Percentiles rank a stretch among this genome's conserved stretches.
Conservation (phyloP, 2,113 vertebrate species). For the Gopherus flavomarginatus region DNA sequence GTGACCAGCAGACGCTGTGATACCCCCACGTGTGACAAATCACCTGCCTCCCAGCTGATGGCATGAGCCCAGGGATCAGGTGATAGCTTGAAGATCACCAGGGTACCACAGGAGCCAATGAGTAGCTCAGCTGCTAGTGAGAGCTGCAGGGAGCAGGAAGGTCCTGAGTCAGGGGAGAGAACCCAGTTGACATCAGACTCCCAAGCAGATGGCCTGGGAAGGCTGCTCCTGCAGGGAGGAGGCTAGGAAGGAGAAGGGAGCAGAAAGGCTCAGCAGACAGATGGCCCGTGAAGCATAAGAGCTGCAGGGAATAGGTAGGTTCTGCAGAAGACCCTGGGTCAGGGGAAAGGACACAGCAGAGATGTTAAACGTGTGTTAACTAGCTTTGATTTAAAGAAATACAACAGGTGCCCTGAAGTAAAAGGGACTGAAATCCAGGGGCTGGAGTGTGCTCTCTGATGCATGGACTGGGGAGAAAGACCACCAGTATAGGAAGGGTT, state of each 20-base stretch:
- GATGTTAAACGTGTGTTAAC: background rate
- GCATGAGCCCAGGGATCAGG: background rate
- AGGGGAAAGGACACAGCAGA: background rate
- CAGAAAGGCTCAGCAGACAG: background rate
- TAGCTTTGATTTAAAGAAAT: too few relatives aligned
- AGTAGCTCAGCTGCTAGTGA: too few relatives aligned
- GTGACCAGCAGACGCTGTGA: too few relatives aligned
- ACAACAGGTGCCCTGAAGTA: background rate
- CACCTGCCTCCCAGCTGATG: background rate
- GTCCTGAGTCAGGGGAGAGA: background rate
- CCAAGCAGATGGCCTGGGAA: too few relatives aligned
- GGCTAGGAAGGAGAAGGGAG: background rate
- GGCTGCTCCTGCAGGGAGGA: background rate
- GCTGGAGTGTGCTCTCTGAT: background rate
- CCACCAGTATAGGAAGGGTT: accelerated
- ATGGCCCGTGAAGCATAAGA: accelerated
- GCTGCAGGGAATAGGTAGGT: accelerated
- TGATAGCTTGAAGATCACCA: background rate
- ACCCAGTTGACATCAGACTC: too few relatives aligned
- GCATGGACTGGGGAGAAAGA: background rate
- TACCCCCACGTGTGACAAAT: background rate
- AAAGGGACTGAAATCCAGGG: background rate
- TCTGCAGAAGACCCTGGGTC: background rate
- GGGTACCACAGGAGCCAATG: background rate
- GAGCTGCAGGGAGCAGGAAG: too few relatives aligned